Percentiles rank a stretch among this genome's conserved stretches.
Conservation (phyloP, 2,888 invertebrate species). For the Pristionchus entomophagus region DNA sequence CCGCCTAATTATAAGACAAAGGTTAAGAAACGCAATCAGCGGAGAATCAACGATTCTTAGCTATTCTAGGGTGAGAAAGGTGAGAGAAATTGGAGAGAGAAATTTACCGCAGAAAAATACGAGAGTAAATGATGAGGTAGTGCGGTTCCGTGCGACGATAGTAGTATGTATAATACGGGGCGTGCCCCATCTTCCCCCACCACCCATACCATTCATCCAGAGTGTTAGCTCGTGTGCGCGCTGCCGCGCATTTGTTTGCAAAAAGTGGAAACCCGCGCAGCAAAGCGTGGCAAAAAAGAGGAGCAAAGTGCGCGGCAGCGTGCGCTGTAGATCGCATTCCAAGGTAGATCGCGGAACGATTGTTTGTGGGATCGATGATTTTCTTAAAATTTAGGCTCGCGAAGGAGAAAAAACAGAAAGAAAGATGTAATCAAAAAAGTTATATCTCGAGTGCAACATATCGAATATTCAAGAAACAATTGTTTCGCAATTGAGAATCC, state of each 20-base stretch:
- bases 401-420: not conserved
- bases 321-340: not conserved
- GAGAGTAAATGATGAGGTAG: too few relatives aligned
- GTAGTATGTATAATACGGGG: not conserved
- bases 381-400: not conserved
- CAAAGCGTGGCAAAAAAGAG: constrained; percentile 2
- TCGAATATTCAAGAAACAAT: not conserved
- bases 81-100: not conserved
- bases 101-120: not conserved
- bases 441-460: not conserved
- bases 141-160: too few relatives aligned
- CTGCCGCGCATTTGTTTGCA: constrained; percentile 10
- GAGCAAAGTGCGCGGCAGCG: constrained; percentile 21
- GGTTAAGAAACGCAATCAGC: too few relatives aligned
- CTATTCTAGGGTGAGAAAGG: too few relatives aligned
- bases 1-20: too few relatives aligned
- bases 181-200: not conserved
- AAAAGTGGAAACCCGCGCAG: not conserved
- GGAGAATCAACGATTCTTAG: too few relatives aligned
- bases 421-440: not conserved
- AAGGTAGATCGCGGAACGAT: not conserved
- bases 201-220: not conserved
- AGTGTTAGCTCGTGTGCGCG: not conserved
- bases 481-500: not conserved
- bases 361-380: not conserved